phyloP scores from a whole-genome alignment of 2,888 invertebrate species.

The Sclerodermus sp. region DNA sequence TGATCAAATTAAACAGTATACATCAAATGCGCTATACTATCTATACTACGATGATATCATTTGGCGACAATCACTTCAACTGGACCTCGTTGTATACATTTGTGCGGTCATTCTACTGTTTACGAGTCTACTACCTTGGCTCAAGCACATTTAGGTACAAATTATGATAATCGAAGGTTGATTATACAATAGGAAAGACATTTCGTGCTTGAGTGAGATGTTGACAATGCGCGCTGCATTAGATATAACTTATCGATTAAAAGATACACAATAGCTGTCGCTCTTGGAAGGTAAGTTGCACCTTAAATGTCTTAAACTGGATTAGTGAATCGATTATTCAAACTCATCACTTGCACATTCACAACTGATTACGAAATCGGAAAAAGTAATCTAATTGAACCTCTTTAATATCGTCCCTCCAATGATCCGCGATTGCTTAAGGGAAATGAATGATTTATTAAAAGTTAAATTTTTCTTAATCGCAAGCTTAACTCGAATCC shows the following conservation, averaged over 20 bases:
- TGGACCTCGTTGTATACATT: constrained; percentile 44
- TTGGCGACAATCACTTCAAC: constrained; percentile 43
- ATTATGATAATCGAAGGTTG: constrained; percentile 42
- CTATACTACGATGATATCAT: constrained; percentile 50
- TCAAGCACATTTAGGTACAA: constrained; percentile 43
- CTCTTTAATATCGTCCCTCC: too few species aligned
- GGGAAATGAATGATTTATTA: too few species aligned
- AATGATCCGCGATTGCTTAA: too few species aligned
- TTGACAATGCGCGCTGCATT: constrained; percentile 15
- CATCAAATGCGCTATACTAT: constrained; percentile 41
- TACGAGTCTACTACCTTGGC: constrained; percentile 20
- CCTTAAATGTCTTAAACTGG: constrained; percentile 22
- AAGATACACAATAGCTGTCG: constrained; percentile 25
- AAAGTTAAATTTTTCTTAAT: too few species aligned
- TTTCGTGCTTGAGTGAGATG: constrained; percentile 35
- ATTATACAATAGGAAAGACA: constrained; percentile 47
- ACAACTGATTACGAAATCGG: too few species aligned
- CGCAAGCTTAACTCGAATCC: too few species aligned
- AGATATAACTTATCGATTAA: constrained; percentile 19
- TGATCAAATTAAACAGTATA: constrained; percentile 38
- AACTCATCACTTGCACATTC: constrained; percentile 1
- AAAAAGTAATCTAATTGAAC: too few species aligned
- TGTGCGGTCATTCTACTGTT: constrained; percentile 32
- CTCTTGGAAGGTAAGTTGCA: constrained; percentile 24
- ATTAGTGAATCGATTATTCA: constrained; percentile 22